Evolutionary conservation across 2,888 invertebrate genomes (phyloP).

Genomic region (Strigamia maritima): DNA sequence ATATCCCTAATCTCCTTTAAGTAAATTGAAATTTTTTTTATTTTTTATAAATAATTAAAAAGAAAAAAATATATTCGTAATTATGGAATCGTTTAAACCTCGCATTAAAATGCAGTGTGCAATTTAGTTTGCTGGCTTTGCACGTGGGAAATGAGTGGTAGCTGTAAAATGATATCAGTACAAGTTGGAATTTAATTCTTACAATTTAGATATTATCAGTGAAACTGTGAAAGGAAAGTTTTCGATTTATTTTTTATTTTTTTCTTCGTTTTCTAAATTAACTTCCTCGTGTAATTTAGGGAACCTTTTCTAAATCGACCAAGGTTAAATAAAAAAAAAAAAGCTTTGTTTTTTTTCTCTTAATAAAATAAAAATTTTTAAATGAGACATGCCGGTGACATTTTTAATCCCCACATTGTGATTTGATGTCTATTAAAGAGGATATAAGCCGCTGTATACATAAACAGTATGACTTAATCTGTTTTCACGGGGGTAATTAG

Average conservation of each 20-base stretch:
- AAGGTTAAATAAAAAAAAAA: not conserved
- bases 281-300: not conserved
- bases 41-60: no score
- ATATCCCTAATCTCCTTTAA: not conserved
- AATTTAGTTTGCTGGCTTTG: not conserved
- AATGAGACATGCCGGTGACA: not conserved
- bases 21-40: not conserved
- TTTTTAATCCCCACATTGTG: not conserved
- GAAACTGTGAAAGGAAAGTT: not conserved
- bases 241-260: not conserved
- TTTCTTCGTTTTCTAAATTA: not conserved
- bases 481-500: not conserved
- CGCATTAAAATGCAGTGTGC: not conserved
- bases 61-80: not conserved
- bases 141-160: not conserved
- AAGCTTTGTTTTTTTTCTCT: no score
- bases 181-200: not conserved
- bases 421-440: not conserved
- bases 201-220: not conserved
- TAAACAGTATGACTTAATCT: not conserved
- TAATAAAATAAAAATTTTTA: not conserved
- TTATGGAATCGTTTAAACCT: not conserved
- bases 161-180: not conserved
- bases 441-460: not conserved
- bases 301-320: not conserved